These are phyloP conservation scores for Drosophila pandora DNA, from an alignment of 1,140 invertebrate genomes.

Conservation along the genomic window DNA sequence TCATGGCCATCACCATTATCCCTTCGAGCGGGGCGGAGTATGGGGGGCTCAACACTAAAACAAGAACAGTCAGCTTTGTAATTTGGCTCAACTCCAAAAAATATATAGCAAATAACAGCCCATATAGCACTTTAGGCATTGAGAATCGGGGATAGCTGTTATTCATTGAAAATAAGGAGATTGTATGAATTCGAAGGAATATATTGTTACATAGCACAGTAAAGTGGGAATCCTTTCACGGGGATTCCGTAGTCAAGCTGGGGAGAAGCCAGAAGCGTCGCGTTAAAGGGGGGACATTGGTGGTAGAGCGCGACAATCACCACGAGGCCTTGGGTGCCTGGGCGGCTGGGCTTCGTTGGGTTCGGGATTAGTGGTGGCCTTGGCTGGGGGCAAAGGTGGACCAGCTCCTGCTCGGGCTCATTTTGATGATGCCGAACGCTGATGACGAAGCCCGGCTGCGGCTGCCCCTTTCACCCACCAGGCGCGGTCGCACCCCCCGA, in stretches of 20 bases:
- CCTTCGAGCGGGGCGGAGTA: background rate
- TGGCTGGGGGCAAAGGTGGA: constrained; percentile 58
- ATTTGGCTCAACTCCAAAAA: background rate
- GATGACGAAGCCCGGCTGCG: constrained; percentile 34
- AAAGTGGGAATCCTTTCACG: too few species aligned
- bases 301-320: constrained; percentile 78
- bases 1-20: constrained; percentile 28
- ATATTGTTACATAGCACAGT: too few species aligned
- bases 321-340: constrained; percentile 42
- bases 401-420: constrained; percentile 57
- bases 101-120: background rate
- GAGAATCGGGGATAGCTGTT: too few species aligned
- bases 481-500: too few species aligned
- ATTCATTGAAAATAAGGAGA: too few species aligned
- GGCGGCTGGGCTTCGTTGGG: constrained; percentile 31
- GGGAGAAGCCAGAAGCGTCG: too few species aligned
- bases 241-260: background rate
- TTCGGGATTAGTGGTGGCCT: constrained; percentile 72
- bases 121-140: background rate
- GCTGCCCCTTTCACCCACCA: background rate
- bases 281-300: constrained; percentile 39
- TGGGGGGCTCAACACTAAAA: background rate
- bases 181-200: too few species aligned
- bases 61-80: background rate
- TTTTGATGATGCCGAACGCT: constrained; percentile 63